phyloP scores from a whole-genome alignment of 2,113 vertebrate species.

The Rhabdornis inornatus region DNA sequence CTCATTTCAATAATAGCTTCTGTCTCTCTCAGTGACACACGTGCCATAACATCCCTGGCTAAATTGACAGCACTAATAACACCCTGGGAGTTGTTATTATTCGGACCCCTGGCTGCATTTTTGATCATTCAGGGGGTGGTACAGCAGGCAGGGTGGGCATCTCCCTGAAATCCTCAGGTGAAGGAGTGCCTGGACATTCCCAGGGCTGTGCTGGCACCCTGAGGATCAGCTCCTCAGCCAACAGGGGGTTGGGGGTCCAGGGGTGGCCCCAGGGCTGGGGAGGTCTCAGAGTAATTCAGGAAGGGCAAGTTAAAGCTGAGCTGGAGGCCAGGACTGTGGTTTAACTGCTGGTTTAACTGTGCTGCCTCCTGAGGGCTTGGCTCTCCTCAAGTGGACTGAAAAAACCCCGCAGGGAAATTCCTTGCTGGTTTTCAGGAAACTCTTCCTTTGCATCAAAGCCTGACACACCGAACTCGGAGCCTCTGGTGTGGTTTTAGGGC shows the following conservation, averaged over 20 bases:
- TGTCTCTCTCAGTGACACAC: slow-evolving; percentile 72
- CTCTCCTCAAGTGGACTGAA: background rate
- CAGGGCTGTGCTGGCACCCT: background rate
- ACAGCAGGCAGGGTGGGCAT: background rate
- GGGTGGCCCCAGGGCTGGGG: background rate
- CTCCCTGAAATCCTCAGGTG: background rate
- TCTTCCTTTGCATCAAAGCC: background rate
- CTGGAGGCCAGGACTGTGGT: background rate
- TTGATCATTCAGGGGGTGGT: background rate
- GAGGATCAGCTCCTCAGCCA: background rate
- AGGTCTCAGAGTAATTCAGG: background rate
- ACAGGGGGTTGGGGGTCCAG: background rate
- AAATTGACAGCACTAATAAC: slow-evolving; percentile 76
- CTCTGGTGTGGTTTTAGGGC: slow-evolving; percentile 28
- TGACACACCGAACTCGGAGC: background rate
- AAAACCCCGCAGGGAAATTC: slow-evolving; percentile 24
- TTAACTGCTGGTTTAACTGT: background rate
- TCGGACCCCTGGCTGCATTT: slow-evolving; percentile 54
- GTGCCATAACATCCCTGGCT: slow-evolving; percentile 71
- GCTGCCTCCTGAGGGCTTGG: background rate
- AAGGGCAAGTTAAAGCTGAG: background rate
- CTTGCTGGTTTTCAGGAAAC: slow-evolving; percentile 10
- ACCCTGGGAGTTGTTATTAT: slow-evolving; percentile 46
- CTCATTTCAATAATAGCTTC: slow-evolving; percentile 79
- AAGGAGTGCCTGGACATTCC: background rate